Base-by-base conservation (phyloP, 2,797 vertebrate genomes). In the Pangasius krempfi region DNA sequence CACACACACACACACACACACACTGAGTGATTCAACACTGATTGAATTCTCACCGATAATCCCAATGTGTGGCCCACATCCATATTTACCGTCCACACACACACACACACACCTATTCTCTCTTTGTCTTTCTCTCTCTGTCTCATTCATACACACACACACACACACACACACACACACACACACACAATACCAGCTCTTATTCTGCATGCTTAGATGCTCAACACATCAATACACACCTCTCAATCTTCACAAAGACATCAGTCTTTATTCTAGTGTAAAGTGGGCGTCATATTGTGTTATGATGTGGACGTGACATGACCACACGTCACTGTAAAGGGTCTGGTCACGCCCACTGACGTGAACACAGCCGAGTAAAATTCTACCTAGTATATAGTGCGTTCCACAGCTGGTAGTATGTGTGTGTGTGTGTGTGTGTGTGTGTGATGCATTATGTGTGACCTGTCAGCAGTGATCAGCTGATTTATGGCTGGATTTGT, bases 101-200 rank as follows among this genome's bases (percentile, higher is more conserved):
- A 10, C 50, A 52, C 12, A 12, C 52, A 13, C 52, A 54, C 12
- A 54, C 47, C 47, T 47, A 7, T 13, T 54, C 52, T 54, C 52
- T 52, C 52, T 60, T 5, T 68, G n/a, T 66, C n/a, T 66, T 27
- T 62, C 18, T 58, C 58, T 60, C 58, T 60, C 58, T 40, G 40
- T 40, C 37, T 47, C 44, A 7, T 47, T 47, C 44, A 40, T 40
- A 37, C 37, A 73, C 72, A 73, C 70, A 73, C 72, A 73, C 70
- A 73, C 66, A 33, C 66, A 16, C 66, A 33, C 66, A 68, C 66
- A 68, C 64, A 68, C 68, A 72, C 70, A 73, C 72, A 27, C 72
- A 75, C 76, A 79, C 76, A 79, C 47, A 79, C n/a, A 78, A 52
- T 18, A 78, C 75, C 75, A 54, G 73, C 25, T 76, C 25, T 78